Evolutionary conservation across 1,140 invertebrate genomes (phyloP).

Genomic region (Drosophila parvula): DNA sequence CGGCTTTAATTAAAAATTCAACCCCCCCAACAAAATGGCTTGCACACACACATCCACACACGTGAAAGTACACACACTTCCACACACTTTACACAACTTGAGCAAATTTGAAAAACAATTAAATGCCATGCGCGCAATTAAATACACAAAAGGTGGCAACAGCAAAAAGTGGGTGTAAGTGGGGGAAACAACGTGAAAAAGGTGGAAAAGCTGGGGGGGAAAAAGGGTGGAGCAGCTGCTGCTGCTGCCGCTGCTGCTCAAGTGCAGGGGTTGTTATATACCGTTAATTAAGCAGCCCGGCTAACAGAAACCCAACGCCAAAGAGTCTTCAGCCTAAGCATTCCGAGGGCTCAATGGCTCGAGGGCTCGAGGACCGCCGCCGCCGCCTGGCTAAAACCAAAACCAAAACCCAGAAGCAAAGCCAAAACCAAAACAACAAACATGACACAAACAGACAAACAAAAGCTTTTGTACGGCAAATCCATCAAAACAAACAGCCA

Average conservation of each 20-base stretch:
- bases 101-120: constrained; percentile 83
- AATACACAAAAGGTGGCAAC: constrained; percentile 82
- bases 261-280: constrained; percentile 71
- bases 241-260: constrained; percentile 49
- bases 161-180: constrained; percentile 20
- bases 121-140: constrained; percentile 83
- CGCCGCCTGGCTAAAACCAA: constrained; percentile 30
- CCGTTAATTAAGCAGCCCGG: constrained; percentile 77
- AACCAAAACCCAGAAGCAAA: constrained; percentile 38
- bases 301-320: constrained; percentile 47
- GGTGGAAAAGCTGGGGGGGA: constrained; percentile 8
- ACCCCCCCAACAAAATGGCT: constrained; percentile 74
- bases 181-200: background rate
- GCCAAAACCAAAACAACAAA: constrained; percentile 60
- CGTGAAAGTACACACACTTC: constrained; percentile 11
- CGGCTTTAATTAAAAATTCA: constrained; percentile 81
- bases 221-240: constrained; percentile 41
- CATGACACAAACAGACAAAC: constrained; percentile 78
- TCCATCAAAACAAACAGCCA: constrained; percentile 82
- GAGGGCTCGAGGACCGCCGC: constrained; percentile 2
- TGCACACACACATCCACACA: constrained; percentile 15
- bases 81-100: constrained; percentile 74
- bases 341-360: constrained; percentile 20
- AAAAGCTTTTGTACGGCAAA: constrained; percentile 76
- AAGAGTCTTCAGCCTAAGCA: constrained; percentile 53